Evolutionary conservation across 1,140 invertebrate species (phyloP).

Genomic region (Solenopsis fugax): DNA sequence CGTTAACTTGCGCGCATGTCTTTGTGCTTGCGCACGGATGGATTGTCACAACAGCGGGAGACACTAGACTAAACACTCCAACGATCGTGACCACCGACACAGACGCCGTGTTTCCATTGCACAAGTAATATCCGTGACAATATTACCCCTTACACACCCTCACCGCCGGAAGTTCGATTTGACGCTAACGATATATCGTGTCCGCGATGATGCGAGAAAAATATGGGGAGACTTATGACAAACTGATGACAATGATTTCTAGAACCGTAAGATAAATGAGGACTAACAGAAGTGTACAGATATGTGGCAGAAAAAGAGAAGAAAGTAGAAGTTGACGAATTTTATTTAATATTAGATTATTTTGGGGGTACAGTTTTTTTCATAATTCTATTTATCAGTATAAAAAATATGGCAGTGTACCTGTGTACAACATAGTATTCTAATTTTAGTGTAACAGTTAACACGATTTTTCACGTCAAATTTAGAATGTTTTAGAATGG

Average conservation of each 20-base stretch:
- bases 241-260: not conserved
- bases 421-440: not conserved
- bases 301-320: not conserved
- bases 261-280: not conserved
- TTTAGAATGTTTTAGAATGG: not conserved
- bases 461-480: not conserved
- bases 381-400: not conserved
- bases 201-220: slow-evolving; percentile 25
- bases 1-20: slow-evolving; percentile 61
- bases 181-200: slow-evolving; percentile 32
- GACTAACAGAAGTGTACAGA: not conserved
- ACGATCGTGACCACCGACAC: slow-evolving; percentile 75
- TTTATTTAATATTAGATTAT: not conserved
- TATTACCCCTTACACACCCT: slow-evolving; percentile 53
- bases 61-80: slow-evolving; percentile 81
- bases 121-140: slow-evolving; percentile 73
- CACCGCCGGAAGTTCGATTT: not conserved
- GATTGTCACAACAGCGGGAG: slow-evolving; percentile 80
- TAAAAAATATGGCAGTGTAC: not conserved
- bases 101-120: slow-evolving; percentile 69
- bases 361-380: not conserved
- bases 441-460: slow-evolving; percentile 1
- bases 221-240: not conserved
- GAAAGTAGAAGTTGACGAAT: not conserved
- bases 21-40: slow-evolving; percentile 75